Base-by-base conservation (phyloP, 2,888 invertebrate species). In the Parapristionchus giblindavisi region DNA sequence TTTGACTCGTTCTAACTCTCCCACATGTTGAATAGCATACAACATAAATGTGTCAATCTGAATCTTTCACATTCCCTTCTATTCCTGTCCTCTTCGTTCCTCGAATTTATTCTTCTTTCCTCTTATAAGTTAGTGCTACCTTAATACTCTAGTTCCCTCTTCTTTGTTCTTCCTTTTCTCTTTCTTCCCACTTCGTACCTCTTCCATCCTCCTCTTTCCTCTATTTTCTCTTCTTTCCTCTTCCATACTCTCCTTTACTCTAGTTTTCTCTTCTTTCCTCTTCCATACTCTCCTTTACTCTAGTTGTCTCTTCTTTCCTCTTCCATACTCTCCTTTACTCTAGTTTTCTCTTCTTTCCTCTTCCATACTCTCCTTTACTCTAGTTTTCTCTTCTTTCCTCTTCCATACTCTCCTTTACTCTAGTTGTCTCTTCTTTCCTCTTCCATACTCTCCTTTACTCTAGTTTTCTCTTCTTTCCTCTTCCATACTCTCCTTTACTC, bases 81-180 rank as follows among this genome's bases (percentile, higher is more conserved):
- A 40, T 65, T 48, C 21, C 43, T 8, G 21, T 43, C 36, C 63
- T 65, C 34, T 36, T 36, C 63, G 24, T 34, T 43, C 27, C 61
- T 61, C 38, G 43, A 40, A 43, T 65, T 65, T 65, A 65, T 65
- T 65, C 63, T 38, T 32, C 60, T 8, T 17, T 61, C 63, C 63
- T 48, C 43, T 65, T 65, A 40, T 48, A 65, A 65, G 48, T 48
- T 65, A 40, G 63, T 48, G 29, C 63, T n/a, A n/a, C n/a, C n/a
- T n/a, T n/a, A 65, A 65, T 65, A 65, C 63, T 65, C 43, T 43
- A 43, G 40, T 43, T 14, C 11, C 11, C 43, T 43, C 43, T 43
- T 43, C 29, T n/a, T n/a, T n/a, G n/a, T n/a, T n/a, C 63, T 40
- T 65, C 63, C 56, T 29, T 43, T 65, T 65, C 60, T 60, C 63